Evolutionary conservation across 2,113 vertebrate genomes (phyloP).

Genomic region (Notechis scutatus): DNA sequence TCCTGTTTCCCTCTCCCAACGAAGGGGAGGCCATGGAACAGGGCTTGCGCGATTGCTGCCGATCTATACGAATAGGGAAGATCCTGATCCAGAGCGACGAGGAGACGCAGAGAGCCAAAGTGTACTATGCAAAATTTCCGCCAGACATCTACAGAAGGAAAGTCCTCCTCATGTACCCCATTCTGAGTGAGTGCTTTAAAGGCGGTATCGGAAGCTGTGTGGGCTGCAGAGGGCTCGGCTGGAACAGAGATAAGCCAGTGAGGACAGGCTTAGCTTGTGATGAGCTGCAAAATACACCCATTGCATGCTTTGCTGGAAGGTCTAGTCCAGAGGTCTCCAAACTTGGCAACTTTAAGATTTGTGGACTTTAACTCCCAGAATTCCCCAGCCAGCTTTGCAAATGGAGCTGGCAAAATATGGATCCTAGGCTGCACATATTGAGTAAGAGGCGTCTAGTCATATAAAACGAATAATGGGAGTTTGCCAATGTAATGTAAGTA

Average conservation of each 20-base stretch:
- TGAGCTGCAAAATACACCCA: background rate
- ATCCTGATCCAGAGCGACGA: slow-evolving; percentile 98
- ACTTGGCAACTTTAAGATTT: too few relatives aligned
- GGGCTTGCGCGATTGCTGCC: slow-evolving; percentile 92
- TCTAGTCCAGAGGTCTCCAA: background rate
- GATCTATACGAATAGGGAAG: slow-evolving; percentile 95
- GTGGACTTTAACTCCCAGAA: too few relatives aligned
- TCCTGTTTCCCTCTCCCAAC: background rate
- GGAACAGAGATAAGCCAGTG: background rate
- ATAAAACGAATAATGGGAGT: slow-evolving; percentile 6
- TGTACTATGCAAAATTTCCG: slow-evolving; percentile 97
- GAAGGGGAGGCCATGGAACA: slow-evolving; percentile 97
- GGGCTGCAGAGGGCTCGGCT: rapidly evolving
- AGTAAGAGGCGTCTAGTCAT: slow-evolving; percentile 13
- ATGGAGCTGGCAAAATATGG: slow-evolving; percentile 17
- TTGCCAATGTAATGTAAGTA: background rate
- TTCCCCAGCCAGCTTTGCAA: background rate
- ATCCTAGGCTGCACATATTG: slow-evolving; percentile 8
- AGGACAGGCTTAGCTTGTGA: background rate
- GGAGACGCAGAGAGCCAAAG: slow-evolving; percentile 95
- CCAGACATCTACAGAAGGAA: slow-evolving; percentile 94
- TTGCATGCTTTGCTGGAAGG: slow-evolving; percentile 19
- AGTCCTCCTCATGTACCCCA: slow-evolving; percentile 97
- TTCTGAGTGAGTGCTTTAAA: slow-evolving; percentile 84
- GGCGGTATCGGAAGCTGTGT: rapidly evolving